Percentiles rank a stretch among this genome's conserved stretches.
phyloP scores from a whole-genome alignment of 1,140 invertebrate genomes.

The Saccostrea cuccullata region DNA sequence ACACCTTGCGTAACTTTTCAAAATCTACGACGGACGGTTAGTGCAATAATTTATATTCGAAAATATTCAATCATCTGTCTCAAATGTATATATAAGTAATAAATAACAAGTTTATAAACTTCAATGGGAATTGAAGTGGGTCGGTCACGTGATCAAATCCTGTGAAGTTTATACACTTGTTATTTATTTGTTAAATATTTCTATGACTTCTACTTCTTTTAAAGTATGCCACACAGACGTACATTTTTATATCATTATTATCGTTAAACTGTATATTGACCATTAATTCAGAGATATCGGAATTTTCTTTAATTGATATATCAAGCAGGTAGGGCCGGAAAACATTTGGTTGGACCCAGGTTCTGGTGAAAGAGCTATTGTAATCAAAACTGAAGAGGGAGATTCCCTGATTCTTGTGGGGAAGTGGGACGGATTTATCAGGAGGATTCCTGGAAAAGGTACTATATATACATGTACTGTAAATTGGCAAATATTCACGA shows the following conservation, averaged over 20 bases:
- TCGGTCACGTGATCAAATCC: too few relatives aligned
- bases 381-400: constrained; percentile 75
- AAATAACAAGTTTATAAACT: too few relatives aligned
- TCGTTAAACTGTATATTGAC: background rate
- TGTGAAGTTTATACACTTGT: too few relatives aligned
- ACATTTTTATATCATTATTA: background rate
- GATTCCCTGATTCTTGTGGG: constrained; percentile 75
- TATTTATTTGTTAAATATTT: too few relatives aligned
- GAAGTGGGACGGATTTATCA: constrained; percentile 64
- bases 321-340: background rate
- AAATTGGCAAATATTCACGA: too few relatives aligned
- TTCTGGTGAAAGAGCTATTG: constrained; percentile 72
- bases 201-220: too few relatives aligned
- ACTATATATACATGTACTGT: background rate
- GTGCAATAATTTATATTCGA: too few relatives aligned
- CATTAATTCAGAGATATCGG: background rate
- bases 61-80: too few relatives aligned
- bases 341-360: constrained; percentile 58
- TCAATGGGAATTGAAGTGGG: too few relatives aligned
- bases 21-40: too few relatives aligned
- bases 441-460: constrained; percentile 66
- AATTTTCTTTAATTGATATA: background rate
- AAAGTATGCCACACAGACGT: background rate
- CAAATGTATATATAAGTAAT: too few relatives aligned
- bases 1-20: too few relatives aligned